These are phyloP conservation scores for Lycopodina hypogea DNA, from an alignment of 37 sponge, comb jelly and placozoan species.

Conservation along the genomic window DNA sequence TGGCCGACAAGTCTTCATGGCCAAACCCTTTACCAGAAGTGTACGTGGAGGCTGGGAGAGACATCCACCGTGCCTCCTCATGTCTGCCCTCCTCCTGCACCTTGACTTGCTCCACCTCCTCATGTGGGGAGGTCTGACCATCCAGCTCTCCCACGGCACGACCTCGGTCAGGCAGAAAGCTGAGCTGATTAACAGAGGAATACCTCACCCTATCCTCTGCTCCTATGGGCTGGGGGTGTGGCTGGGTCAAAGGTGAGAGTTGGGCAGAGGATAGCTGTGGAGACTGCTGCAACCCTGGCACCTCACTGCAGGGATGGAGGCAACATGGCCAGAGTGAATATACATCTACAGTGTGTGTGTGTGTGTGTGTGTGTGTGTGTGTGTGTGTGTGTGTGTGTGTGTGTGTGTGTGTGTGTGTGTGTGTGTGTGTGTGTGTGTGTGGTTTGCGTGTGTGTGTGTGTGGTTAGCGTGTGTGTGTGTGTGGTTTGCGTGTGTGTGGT, in stretches of 20 bases:
- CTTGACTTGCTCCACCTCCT: constrained; percentile 12
- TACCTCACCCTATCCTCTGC: no score
- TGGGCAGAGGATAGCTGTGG: background rate
- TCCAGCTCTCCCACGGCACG: constrained; percentile 33
- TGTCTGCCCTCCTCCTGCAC: background rate
- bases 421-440: no score
- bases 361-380: no score
- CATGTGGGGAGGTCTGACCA: background rate
- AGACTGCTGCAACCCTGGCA: no score
- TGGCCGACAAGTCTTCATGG: background rate
- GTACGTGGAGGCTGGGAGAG: background rate
- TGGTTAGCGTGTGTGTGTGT: no score
- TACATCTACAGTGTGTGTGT: constrained; percentile 33
- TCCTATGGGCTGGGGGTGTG: no score
- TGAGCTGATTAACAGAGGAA: constrained; percentile 32
- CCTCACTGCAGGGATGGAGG: background rate
- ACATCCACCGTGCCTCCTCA: no score
- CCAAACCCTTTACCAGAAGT: no score
- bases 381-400: no score
- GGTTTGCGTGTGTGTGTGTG: no score
- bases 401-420: no score
- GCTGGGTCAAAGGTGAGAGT: background rate
- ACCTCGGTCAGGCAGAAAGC: constrained; percentile 20
- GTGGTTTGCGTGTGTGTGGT: no score
- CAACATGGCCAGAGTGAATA: background rate